Evolutionary conservation across 2,888 invertebrate genomes (phyloP).

Genomic region (Tolmerus cingulatus): DNA sequence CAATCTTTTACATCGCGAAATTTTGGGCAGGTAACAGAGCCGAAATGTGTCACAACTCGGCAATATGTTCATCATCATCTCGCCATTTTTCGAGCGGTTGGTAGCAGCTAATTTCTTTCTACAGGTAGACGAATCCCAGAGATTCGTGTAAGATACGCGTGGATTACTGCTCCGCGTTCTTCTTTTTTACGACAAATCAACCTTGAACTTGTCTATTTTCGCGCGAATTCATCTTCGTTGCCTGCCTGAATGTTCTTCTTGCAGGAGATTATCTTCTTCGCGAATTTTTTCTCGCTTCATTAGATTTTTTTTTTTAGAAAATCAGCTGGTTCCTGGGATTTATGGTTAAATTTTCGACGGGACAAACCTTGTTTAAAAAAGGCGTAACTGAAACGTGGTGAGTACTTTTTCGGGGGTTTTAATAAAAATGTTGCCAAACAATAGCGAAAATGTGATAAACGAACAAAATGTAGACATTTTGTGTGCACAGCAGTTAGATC

Average conservation of each 20-base stretch:
- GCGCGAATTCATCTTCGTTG: not conserved
- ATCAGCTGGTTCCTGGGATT: not conserved
- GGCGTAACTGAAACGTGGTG: not conserved
- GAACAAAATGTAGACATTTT: not conserved
- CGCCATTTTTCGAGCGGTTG: not conserved
- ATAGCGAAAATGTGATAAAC: not conserved
- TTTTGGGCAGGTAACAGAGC: not conserved
- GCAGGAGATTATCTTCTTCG: not conserved
- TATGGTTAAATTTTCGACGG: not conserved
- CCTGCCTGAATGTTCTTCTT: not conserved
- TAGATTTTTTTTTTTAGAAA: not conserved
- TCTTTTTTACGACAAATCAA: not conserved
- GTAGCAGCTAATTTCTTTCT: not conserved
- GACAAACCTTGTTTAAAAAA: not conserved
- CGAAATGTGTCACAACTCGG: not conserved
- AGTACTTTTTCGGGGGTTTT: not conserved
- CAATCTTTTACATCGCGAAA: not conserved
- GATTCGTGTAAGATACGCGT: not conserved
- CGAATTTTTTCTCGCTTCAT: not conserved
- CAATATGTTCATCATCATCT: not conserved
- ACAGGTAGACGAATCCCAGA: not conserved
- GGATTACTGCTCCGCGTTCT: not conserved
- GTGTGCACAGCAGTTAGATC: not conserved
- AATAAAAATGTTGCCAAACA: not conserved
- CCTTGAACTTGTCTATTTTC: not conserved